Evolutionary conservation across 2,113 vertebrate species (phyloP).

Genomic region (Anser cygnoides): DNA sequence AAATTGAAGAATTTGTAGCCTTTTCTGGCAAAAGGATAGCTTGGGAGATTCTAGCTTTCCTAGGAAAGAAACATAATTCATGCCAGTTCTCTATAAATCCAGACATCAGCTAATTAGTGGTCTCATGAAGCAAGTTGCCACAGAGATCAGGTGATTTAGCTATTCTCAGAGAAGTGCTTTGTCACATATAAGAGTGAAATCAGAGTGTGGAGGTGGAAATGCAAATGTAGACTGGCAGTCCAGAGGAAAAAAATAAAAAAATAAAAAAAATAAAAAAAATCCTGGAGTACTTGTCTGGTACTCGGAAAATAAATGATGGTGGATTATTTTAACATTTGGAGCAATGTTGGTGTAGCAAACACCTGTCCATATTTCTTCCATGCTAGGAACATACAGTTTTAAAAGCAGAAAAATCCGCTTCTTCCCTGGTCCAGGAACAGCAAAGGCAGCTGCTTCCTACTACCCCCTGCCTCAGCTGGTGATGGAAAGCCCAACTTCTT

Average conservation of each 20-base stretch:
- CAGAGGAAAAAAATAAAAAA: not conserved
- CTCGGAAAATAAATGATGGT: not conserved
- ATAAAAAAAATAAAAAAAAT: not conserved
- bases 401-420: not conserved
- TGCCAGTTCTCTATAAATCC: not conserved
- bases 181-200: not conserved
- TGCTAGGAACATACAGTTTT: not conserved
- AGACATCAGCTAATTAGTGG: not conserved
- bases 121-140: not conserved
- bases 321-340: not conserved
- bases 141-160: not conserved
- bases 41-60: not conserved
- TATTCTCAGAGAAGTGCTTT: not conserved
- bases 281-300: not conserved
- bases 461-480: not conserved
- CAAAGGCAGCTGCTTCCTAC: not conserved
- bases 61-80: not conserved
- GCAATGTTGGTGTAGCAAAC: not conserved
- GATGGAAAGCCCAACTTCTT: not conserved
- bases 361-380: not conserved
- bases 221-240: not conserved
- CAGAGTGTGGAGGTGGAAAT: not conserved
- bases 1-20: not conserved
- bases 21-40: not conserved
- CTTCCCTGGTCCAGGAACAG: not conserved